These are phyloP conservation scores for Diglossa cyanea DNA, from an alignment of 2,797 vertebrate genomes.

Conservation along the genomic window DNA sequence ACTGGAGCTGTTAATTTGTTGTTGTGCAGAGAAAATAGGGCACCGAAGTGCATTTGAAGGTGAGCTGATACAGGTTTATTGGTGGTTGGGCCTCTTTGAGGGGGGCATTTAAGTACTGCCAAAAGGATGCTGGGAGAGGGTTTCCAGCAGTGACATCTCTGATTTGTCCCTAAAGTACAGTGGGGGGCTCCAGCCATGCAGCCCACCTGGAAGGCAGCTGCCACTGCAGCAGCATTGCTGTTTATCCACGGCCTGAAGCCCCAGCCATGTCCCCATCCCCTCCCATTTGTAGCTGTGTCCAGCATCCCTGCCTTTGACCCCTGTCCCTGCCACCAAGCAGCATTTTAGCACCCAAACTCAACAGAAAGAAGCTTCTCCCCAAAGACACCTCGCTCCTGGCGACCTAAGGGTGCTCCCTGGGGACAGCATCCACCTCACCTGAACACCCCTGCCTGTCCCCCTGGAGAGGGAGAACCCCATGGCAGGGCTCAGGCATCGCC, in stretches of 20 bases:
- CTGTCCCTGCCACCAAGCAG: not conserved
- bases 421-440: not conserved
- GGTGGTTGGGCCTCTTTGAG: not conserved
- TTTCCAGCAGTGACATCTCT: not conserved
- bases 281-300: rapidly evolving
- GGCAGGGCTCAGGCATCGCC: not conserved
- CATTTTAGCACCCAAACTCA: not conserved
- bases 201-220: not conserved
- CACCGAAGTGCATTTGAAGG: not conserved
- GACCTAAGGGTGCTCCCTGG: rapidly evolving
- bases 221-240: not conserved
- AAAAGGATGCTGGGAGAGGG: not conserved
- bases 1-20: not conserved
- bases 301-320: not conserved
- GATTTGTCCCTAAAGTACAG: not conserved
- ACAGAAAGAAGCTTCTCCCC: not conserved
- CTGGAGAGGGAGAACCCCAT: not conserved
- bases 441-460: rapidly evolving
- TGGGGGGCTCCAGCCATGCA: not conserved
- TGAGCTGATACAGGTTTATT: conserved; percentile 20
- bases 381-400: not conserved
- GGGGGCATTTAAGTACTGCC: not conserved
- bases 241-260: not conserved
- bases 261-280: rapidly evolving
- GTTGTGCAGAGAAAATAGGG: conserved; percentile 4